phyloP scores from a whole-genome alignment of 2,888 invertebrate genomes.

The Xylota segnis region DNA sequence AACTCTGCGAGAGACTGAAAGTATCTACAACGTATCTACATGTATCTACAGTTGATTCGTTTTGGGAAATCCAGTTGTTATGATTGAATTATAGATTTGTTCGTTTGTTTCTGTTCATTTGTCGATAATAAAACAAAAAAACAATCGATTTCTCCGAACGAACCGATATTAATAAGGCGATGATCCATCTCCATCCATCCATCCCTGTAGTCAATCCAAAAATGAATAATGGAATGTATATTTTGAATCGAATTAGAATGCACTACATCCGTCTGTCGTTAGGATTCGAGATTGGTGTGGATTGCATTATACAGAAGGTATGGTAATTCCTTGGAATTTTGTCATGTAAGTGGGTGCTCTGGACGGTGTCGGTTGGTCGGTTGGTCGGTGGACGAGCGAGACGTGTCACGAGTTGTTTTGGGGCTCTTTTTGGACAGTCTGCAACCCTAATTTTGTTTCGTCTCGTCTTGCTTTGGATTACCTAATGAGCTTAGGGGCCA shows the following conservation, averaged over 20 bases:
- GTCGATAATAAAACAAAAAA: slow-evolving; percentile 34
- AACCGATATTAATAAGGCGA: slow-evolving; percentile 43
- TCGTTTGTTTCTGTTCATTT: not conserved
- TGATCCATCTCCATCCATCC: slow-evolving; percentile 16
- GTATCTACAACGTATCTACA: slow-evolving; percentile 3
- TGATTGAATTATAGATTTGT: slow-evolving; percentile 53
- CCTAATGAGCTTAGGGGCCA: slow-evolving; percentile 64
- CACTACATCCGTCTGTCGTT: slow-evolving; percentile 36
- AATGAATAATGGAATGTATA: slow-evolving; percentile 43
- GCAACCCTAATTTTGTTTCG: slow-evolving; percentile 64
- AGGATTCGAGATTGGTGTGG: slow-evolving; percentile 11
- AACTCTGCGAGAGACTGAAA: not conserved
- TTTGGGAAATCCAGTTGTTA: slow-evolving; percentile 32
- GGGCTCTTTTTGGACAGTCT: slow-evolving; percentile 18
- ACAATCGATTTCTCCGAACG: slow-evolving; percentile 43
- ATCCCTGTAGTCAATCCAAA: not conserved
- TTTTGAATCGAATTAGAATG: slow-evolving; percentile 51
- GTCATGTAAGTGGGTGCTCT: slow-evolving; percentile 50
- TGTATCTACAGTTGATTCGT: slow-evolving; percentile 23
- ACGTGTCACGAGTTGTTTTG: slow-evolving; percentile 45
- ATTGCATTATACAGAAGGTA: slow-evolving; percentile 23
- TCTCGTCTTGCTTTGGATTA: slow-evolving; percentile 63
- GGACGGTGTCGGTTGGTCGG: slow-evolving; percentile 39
- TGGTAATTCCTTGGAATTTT: slow-evolving; percentile 64
- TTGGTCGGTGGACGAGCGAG: too few species aligned